Evolutionary conservation across 2,888 invertebrate genomes (phyloP).

Genomic region (Mylabris sibirica): DNA sequence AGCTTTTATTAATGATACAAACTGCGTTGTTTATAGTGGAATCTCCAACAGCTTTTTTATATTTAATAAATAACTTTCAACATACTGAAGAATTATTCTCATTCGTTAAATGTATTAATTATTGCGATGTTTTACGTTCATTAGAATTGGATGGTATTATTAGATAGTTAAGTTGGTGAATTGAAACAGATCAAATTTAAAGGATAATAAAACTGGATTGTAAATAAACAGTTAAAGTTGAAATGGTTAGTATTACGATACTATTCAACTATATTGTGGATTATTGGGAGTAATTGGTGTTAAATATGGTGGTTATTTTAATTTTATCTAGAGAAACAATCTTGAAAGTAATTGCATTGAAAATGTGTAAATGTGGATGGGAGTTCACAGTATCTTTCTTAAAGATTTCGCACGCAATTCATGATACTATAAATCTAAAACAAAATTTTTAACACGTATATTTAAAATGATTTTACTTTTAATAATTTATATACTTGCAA

Average conservation of each 20-base stretch:
- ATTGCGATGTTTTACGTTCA: slow-evolving; percentile 19
- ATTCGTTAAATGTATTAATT: slow-evolving; percentile 11
- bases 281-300: slow-evolving; percentile 31
- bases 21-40: slow-evolving; percentile 29
- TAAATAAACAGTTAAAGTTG: slow-evolving; percentile 35
- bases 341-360: slow-evolving; percentile 30
- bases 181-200: slow-evolving; percentile 33
- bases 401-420: slow-evolving; percentile 20
- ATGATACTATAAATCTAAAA: not conserved
- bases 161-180: slow-evolving; percentile 16
- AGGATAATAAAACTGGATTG: slow-evolving; percentile 32
- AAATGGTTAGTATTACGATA: slow-evolving; percentile 27
- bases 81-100: slow-evolving; percentile 17
- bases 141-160: slow-evolving; percentile 26
- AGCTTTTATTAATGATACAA: slow-evolving; percentile 39
- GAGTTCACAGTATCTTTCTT: not conserved
- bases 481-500: slow-evolving; percentile 36
- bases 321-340: slow-evolving; percentile 23
- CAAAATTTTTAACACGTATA: slow-evolving; percentile 36
- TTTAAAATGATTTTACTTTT: slow-evolving; percentile 20
- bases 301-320: slow-evolving; percentile 32
- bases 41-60: slow-evolving; percentile 26
- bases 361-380: slow-evolving; percentile 15
- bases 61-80: slow-evolving; percentile 33
- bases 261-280: slow-evolving; percentile 23